These are phyloP conservation scores for Pseudomyrmex dendroicus DNA, from an alignment of 1,140 invertebrate genomes.

Conservation along the genomic window DNA sequence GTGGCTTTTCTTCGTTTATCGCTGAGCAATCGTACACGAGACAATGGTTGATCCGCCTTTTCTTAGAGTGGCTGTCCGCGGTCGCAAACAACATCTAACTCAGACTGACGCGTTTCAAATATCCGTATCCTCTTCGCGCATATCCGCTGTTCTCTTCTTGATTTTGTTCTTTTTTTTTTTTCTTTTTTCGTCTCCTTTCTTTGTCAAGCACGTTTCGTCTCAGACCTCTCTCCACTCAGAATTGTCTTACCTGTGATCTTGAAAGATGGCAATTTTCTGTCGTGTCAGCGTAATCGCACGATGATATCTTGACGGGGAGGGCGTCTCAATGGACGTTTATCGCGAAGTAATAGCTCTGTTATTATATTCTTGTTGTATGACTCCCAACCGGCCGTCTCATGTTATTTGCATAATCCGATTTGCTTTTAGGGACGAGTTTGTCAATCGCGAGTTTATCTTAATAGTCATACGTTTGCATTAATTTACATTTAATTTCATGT, in stretches of 20 bases:
- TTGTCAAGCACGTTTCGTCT: neutral
- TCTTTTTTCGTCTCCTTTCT: neutral
- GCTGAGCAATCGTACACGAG: neutral
- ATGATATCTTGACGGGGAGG: constrained; percentile 14
- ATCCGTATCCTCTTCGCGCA: no score
- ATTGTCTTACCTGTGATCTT: neutral
- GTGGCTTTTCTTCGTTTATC: no score
- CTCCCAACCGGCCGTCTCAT: neutral
- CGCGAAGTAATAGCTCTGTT: neutral
- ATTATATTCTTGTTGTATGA: constrained; percentile 17
- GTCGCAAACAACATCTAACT: no score
- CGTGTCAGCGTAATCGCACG: neutral
- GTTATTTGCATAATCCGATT: constrained; percentile 1
- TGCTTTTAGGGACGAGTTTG: neutral
- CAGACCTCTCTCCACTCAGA: neutral
- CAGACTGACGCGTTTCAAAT: no score
- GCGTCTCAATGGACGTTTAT: constrained; percentile 15
- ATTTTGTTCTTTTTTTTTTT: no score
- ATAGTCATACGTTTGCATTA: neutral
- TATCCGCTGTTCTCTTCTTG: no score
- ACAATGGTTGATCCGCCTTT: neutral
- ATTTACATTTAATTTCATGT: no score
- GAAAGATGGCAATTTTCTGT: constrained; percentile 17
- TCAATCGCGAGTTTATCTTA: neutral
- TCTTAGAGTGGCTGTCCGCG: no score